phyloP scores from a whole-genome alignment of 1,140 invertebrate genomes.

The Papilio xuthus region DNA sequence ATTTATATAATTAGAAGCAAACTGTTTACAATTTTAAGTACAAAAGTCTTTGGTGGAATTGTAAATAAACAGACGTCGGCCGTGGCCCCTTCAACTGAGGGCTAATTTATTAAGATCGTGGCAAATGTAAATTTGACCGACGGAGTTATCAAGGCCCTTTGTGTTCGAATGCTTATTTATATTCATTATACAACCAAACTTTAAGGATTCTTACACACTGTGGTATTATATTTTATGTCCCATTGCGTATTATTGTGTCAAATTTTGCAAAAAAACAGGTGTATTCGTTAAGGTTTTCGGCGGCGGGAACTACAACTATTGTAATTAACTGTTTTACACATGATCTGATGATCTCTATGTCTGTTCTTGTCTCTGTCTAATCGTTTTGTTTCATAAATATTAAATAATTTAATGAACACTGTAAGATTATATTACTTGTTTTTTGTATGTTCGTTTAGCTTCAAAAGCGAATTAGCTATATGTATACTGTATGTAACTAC shows the following conservation, averaged over 20 bases:
- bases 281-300: too few relatives aligned
- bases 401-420: too few relatives aligned
- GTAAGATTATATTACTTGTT: too few relatives aligned
- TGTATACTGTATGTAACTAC: too few relatives aligned
- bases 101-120: slow-evolving; percentile 48
- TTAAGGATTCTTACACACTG: slow-evolving; percentile 21
- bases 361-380: too few relatives aligned
- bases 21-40: background rate
- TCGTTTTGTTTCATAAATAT: too few relatives aligned
- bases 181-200: slow-evolving; percentile 45
- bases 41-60: background rate
- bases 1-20: background rate
- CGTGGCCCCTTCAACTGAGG: background rate
- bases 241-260: background rate
- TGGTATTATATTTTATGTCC: background rate
- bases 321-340: too few relatives aligned
- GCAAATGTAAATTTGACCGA: slow-evolving; percentile 56
- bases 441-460: too few relatives aligned
- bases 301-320: too few relatives aligned
- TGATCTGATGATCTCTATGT: too few relatives aligned
- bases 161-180: slow-evolving; percentile 49
- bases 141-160: slow-evolving; percentile 45
- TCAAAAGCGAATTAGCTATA: too few relatives aligned
- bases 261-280: too few relatives aligned
- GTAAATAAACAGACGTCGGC: background rate